Evolutionary conservation across 2,113 vertebrate genomes (phyloP).

Genomic region (Prionailurus bengalensis): DNA sequence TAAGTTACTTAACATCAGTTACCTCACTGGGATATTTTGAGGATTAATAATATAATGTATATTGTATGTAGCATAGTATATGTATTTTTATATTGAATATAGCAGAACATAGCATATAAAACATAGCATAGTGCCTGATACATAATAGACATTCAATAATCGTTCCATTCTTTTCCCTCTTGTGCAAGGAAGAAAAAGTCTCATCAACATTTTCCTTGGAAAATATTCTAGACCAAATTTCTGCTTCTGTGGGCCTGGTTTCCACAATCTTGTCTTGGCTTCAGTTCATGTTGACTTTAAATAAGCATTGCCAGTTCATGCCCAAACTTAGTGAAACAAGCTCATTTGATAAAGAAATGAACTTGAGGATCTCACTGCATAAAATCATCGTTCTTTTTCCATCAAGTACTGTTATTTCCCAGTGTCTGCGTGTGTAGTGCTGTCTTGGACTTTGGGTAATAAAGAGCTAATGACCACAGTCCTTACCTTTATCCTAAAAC

Average conservation of each 20-base stretch:
- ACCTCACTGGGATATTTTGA: not conserved
- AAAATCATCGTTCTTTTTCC: slow-evolving; percentile 1
- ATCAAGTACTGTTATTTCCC: not conserved
- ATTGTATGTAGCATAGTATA: not conserved
- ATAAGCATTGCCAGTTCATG: slow-evolving; percentile 16
- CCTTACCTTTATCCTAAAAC: slow-evolving; percentile 18
- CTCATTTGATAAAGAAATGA: slow-evolving; percentile 57
- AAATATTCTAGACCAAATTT: slow-evolving; percentile 38
- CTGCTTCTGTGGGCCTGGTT: slow-evolving; percentile 58
- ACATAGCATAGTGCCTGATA: not conserved
- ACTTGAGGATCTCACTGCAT: not conserved
- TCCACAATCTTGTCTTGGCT: slow-evolving; percentile 46
- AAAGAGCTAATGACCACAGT: not conserved
- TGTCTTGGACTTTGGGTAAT: not conserved
- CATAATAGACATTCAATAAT: not conserved
- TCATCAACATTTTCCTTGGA: slow-evolving; percentile 60
- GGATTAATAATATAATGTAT: not conserved
- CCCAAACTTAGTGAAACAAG: slow-evolving; percentile 48
- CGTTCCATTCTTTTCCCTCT: slow-evolving; percentile 25
- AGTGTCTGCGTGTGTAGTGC: not conserved
- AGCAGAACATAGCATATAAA: not conserved
- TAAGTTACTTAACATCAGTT: not conserved
- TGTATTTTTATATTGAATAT: not conserved
- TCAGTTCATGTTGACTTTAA: slow-evolving; percentile 20
- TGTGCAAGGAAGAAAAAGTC: slow-evolving; percentile 12